phyloP scores from a whole-genome alignment of 1,140 invertebrate genomes.

The Phymorhynchus buccinoides region DNA sequence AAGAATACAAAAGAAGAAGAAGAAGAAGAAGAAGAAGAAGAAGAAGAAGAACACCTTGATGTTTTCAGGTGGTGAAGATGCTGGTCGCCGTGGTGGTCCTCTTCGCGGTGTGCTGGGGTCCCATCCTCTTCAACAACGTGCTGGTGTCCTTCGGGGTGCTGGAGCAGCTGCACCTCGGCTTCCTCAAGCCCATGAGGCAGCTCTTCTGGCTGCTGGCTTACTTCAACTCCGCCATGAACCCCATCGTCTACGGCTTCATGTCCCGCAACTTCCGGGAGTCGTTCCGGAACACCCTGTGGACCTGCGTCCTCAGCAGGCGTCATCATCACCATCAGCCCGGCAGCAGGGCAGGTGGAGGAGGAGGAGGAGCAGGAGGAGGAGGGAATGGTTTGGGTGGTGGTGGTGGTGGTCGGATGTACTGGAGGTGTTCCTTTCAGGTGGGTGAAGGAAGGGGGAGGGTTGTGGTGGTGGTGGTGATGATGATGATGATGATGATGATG shows the following conservation, averaged over 20 bases:
- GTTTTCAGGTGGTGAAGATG: constrained; percentile 75
- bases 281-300: constrained; percentile 73
- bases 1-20: too few relatives aligned
- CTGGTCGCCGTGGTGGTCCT: constrained; percentile 74
- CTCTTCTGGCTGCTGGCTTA: constrained; percentile 79
- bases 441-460: background rate
- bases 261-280: constrained; percentile 83
- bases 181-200: constrained; percentile 79
- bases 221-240: constrained; percentile 82
- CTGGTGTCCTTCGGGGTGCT: constrained; percentile 61
- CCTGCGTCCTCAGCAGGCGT: constrained; percentile 49
- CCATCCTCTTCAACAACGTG: constrained; percentile 70
- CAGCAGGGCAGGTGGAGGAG: background rate
- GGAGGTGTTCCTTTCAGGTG: constrained; percentile 45
- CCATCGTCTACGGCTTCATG: constrained; percentile 87
- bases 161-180: constrained; percentile 74
- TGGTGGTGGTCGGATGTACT: constrained; percentile 9
- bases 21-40: too few relatives aligned
- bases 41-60: too few relatives aligned
- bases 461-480: too few relatives aligned
- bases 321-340: too few relatives aligned
- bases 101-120: constrained; percentile 76
- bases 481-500: too few relatives aligned
- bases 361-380: too few relatives aligned
- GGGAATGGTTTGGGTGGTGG: too few relatives aligned